Evolutionary conservation across 2,113 vertebrate genomes (phyloP).

Genomic region (Uria aalge): DNA sequence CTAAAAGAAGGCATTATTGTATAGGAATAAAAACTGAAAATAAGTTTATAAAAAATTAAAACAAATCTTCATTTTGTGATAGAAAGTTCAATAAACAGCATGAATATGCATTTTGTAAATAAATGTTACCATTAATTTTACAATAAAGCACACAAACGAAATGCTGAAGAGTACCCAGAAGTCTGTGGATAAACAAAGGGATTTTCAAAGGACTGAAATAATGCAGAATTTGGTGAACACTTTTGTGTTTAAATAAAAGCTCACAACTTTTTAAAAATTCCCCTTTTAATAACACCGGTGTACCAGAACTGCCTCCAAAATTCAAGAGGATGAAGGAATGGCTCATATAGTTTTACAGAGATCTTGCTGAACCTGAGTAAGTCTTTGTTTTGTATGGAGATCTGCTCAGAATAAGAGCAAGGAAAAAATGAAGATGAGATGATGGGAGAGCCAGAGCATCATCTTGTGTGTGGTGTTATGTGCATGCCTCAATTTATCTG

Average conservation of each 20-base stretch:
- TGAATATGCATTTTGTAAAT: neutral
- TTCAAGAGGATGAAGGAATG: neutral
- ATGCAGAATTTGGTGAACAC: neutral
- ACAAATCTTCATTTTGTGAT: neutral
- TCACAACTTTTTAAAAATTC: neutral
- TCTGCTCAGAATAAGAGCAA: neutral
- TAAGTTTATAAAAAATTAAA: neutral
- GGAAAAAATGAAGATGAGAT: neutral
- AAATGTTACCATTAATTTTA: neutral
- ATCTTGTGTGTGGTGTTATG: accelerated
- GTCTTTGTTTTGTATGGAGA: neutral
- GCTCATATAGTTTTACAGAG: neutral
- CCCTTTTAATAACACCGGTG: neutral
- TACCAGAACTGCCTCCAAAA: neutral
- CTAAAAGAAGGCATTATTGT: neutral
- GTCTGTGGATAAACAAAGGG: neutral
- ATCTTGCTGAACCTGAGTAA: neutral
- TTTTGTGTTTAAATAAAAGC: neutral
- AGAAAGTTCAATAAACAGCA: neutral
- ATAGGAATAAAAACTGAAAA: neutral
- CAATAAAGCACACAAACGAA: neutral
- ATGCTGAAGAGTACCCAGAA: neutral
- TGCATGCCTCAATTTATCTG: neutral
- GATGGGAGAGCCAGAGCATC: neutral
- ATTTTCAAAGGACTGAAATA: neutral